phyloP scores from a whole-genome alignment of 2,888 invertebrate species.

The Pseudeuparius sepicola region DNA sequence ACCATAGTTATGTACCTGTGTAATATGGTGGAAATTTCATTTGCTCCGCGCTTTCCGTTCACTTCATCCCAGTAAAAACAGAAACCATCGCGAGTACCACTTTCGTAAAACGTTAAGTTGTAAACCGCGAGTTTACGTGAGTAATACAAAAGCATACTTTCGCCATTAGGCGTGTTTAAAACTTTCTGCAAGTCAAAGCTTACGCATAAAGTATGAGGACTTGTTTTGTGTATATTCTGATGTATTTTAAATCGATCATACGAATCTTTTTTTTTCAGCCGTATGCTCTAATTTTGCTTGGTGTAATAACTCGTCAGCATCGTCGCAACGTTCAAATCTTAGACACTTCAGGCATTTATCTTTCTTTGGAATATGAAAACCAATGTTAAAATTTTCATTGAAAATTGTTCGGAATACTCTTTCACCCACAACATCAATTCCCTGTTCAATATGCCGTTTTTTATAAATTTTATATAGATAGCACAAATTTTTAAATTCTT shows the following conservation, averaged over 20 bases:
- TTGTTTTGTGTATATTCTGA: constrained; percentile 5
- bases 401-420: constrained; percentile 6
- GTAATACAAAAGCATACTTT: constrained; percentile 6
- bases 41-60: constrained; percentile 5
- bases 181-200: constrained; percentile 5
- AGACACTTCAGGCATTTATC: constrained; percentile 2
- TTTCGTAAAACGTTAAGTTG: too few species aligned
- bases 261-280: constrained; percentile 1
- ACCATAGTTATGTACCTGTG: too few species aligned
- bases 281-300: constrained; percentile 4
- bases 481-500: too few species aligned
- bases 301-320: background rate
- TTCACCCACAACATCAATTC: constrained; percentile 5
- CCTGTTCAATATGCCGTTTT: background rate
- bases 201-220: constrained; percentile 5
- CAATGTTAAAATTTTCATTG: constrained; percentile 2
- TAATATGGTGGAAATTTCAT: constrained; percentile 4
- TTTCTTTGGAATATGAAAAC: constrained; percentile 9
- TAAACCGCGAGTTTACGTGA: too few species aligned
- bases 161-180: constrained; percentile 1
- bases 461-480: too few species aligned
- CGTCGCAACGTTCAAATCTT: background rate
- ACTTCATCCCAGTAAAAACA: constrained; percentile 6
- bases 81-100: too few species aligned
- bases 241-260: constrained; percentile 4